A percentile compares a stretch with the other conserved stretches of the same genome.
Conservation (phyloP, 2,113 vertebrate genomes). For the Onychostruthus taczanowskii region DNA sequence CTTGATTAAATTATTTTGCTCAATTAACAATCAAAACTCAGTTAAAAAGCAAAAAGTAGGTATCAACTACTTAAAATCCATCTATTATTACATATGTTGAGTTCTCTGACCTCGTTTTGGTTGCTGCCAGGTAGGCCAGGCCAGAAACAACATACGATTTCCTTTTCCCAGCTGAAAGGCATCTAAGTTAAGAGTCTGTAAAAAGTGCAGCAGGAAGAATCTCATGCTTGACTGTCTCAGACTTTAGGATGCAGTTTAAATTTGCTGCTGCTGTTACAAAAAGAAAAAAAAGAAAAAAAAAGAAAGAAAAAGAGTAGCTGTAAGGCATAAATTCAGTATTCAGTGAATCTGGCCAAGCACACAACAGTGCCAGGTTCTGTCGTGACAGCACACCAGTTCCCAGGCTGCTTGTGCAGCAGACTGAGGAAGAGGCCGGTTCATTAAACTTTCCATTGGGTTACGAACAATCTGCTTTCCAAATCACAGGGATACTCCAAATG, state of each 20-base stretch:
- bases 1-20: constrained; percentile 12
- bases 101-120: background rate
- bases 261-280: background rate
- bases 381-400: background rate
- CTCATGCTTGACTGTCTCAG: background rate
- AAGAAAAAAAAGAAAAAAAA: background rate
- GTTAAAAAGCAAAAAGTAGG: background rate
- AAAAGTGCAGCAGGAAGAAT: constrained; percentile 17
- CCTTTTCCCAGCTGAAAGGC: constrained; percentile 30
- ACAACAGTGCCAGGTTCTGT: background rate
- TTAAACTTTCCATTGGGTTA: background rate
- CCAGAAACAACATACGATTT: constrained; percentile 38
- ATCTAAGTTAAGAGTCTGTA: background rate
- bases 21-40: constrained; percentile 24
- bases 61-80: background rate
- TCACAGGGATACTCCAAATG: background rate
- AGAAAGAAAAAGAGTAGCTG: background rate
- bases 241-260: background rate
- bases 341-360: background rate
- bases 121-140: constrained; percentile 10
- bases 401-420: background rate
- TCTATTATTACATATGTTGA: background rate
- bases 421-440: background rate
- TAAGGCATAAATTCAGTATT: background rate
- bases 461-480: background rate